phyloP scores from a whole-genome alignment of 2,113 vertebrate species.

The Xenus cinereus region DNA sequence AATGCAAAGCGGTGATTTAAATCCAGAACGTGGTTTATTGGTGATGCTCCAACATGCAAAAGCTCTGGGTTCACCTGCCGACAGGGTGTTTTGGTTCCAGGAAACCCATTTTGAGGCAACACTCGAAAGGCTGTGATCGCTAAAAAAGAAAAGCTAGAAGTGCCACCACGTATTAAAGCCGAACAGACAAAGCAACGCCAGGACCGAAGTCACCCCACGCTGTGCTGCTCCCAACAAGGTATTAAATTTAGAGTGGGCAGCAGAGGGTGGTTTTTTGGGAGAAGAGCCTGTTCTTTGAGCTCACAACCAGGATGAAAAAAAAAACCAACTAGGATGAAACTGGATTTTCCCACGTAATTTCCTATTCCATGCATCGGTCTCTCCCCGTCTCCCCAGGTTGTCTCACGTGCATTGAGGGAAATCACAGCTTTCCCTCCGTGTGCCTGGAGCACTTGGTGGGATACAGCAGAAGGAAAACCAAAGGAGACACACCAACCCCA shows the following conservation, averaged over 20 bases:
- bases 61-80: not conserved
- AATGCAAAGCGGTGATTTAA: too few species aligned
- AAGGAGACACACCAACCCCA: not conserved
- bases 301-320: not conserved
- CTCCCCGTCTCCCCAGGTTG: not conserved
- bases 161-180: not conserved
- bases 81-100: not conserved
- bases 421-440: not conserved
- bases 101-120: not conserved
- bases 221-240: fast-evolving
- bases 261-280: not conserved
- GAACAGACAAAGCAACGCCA: not conserved
- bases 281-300: not conserved
- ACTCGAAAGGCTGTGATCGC: too few species aligned
- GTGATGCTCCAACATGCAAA: not conserved
- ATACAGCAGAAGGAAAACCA: not conserved
- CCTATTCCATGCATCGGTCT: not conserved
- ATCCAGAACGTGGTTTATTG: not conserved
- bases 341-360: too few species aligned
- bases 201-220: too few species aligned
- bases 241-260: fast-evolving
- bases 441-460: not conserved
- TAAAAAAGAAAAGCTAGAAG: not conserved
- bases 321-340: not conserved
- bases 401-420: not conserved